Percentiles rank a stretch among this genome's conserved stretches.
These are phyloP conservation scores for Melopsittacus undulatus DNA, from an alignment of 2,797 vertebrate genomes.

Conservation along the genomic window DNA sequence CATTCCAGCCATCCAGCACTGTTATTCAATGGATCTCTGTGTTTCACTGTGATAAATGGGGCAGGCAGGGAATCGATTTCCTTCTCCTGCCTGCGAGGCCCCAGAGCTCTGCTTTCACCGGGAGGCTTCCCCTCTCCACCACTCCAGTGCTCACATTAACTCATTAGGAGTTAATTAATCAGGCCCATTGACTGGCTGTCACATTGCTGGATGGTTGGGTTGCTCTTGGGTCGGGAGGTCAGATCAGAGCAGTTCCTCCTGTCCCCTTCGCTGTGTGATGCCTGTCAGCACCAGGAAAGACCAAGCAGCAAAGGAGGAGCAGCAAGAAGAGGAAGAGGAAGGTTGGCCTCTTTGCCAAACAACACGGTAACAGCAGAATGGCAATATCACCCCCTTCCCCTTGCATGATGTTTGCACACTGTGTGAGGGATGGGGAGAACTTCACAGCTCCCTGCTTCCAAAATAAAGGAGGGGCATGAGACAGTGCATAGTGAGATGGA, in stretches of 20 bases:
- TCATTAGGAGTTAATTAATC: slow-evolving; percentile 72
- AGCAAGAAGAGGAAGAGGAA: background rate
- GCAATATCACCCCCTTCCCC: background rate
- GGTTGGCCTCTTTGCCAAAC: background rate
- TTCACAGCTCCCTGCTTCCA: background rate
- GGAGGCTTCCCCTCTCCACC: slow-evolving; percentile 14
- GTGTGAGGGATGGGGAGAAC: background rate
- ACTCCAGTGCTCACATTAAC: slow-evolving; percentile 52
- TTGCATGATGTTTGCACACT: background rate
- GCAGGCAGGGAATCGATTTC: slow-evolving; percentile 39
- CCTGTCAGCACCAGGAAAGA: background rate
- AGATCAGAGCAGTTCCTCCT: background rate
- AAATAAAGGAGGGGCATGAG: background rate
- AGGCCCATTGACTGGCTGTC: slow-evolving; percentile 58
- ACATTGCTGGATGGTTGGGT: background rate
- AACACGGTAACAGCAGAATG: background rate
- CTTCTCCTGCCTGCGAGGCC: slow-evolving; percentile 16
- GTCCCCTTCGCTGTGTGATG: background rate
- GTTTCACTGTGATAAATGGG: slow-evolving; percentile 33
- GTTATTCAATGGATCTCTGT: background rate
- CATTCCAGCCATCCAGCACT: background rate
- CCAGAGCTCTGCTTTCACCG: slow-evolving; percentile 1
- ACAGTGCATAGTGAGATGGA: background rate
- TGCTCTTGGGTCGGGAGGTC: background rate
- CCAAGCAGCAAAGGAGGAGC: background rate